These are phyloP conservation scores for Glyphotaelius pellucidus DNA, from an alignment of 2,888 invertebrate genomes.

Conservation along the genomic window DNA sequence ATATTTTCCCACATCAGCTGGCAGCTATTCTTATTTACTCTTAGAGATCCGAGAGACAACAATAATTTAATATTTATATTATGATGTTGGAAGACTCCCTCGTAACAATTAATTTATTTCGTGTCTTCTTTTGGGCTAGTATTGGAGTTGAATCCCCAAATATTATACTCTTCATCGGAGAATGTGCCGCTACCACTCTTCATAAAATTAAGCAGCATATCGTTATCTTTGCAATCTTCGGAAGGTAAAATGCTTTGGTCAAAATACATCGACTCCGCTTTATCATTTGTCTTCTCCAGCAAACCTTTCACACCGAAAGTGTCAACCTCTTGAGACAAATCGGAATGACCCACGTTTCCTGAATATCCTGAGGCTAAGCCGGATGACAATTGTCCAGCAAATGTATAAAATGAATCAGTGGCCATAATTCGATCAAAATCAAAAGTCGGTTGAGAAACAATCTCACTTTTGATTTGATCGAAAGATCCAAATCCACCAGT, in stretches of 20 bases:
- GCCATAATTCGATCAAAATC: neutral
- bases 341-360: neutral
- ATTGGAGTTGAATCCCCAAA: slow-evolving; percentile 11
- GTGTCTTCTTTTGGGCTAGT: neutral
- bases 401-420: neutral
- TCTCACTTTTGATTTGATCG: neutral
- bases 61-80: neutral
- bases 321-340: neutral
- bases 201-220: neutral
- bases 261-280: neutral
- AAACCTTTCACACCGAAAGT: neutral
- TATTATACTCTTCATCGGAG: neutral
- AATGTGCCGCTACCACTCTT: neutral
- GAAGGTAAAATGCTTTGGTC: neutral
- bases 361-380: neutral
- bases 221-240: neutral
- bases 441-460: neutral
- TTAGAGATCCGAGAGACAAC: neutral
- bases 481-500: neutral
- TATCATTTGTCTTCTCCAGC: neutral
- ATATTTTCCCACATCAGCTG: neutral
- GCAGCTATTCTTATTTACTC: too few species aligned
- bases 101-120: neutral
- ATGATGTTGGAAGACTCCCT: neutral
- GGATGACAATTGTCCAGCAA: neutral